phyloP scores from a whole-genome alignment of 2,888 invertebrate genomes.

The Patella caerulea region DNA sequence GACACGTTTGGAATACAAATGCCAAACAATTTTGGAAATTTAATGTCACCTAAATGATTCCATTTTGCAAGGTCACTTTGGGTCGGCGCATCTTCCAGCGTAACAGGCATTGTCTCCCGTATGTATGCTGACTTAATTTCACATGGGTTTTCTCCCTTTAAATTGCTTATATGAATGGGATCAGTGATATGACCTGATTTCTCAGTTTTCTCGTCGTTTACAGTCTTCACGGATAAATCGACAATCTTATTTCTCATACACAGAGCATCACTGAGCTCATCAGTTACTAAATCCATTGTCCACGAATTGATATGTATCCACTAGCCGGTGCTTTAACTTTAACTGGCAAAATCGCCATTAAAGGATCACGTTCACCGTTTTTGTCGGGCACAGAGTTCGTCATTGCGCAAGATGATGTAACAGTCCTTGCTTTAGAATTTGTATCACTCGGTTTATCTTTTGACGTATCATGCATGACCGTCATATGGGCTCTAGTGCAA shows the following conservation, averaged over 20 bases:
- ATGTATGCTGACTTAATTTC: not conserved
- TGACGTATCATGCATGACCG: too few relatives aligned
- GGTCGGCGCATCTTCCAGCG: not conserved
- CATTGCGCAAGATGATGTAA: too few relatives aligned
- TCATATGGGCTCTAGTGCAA: too few relatives aligned
- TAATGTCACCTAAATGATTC: conserved; percentile 5
- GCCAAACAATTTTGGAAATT: not conserved
- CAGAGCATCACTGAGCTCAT: not conserved
- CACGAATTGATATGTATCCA: not conserved
- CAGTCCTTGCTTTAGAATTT: too few relatives aligned
- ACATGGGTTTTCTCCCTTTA: not conserved
- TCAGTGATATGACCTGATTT: conserved; percentile 4
- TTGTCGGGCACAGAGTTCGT: too few relatives aligned
- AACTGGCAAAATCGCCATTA: not conserved
- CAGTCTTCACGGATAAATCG: not conserved
- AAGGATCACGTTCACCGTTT: not conserved
- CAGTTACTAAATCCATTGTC: not conserved
- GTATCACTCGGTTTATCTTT: too few relatives aligned
- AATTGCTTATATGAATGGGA: not conserved
- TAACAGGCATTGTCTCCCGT: not conserved
- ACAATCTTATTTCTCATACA: not conserved
- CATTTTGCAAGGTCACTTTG: conserved; percentile 13
- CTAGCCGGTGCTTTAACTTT: not conserved
- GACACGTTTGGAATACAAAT: not conserved
- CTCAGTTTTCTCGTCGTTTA: not conserved